Evolutionary conservation across 2,797 vertebrate species (phyloP).

Genomic region (Distichodus sexfasciatus): DNA sequence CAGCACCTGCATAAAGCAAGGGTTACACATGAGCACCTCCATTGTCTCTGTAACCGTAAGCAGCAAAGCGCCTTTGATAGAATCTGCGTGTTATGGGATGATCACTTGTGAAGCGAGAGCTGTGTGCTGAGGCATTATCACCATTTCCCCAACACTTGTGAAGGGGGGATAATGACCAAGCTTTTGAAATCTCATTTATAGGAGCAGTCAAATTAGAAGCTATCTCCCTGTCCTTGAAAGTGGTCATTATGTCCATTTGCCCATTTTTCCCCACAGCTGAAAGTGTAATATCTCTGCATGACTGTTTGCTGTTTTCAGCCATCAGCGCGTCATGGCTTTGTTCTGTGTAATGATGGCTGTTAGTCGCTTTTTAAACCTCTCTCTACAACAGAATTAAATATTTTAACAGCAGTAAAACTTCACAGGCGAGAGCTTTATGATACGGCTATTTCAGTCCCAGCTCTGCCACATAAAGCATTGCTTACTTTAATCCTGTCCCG

Average conservation of each 20-base stretch:
- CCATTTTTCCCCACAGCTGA: neutral
- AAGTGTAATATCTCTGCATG: neutral
- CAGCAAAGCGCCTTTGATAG: neutral
- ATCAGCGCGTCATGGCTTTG: neutral
- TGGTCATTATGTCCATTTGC: neutral
- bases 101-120: neutral
- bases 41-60: too few relatives aligned
- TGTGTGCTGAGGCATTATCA: constrained; percentile 9
- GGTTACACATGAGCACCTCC: too few relatives aligned
- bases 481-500: neutral
- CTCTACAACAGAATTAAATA: neutral
- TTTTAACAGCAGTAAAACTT: neutral
- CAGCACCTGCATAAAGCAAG: too few relatives aligned
- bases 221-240: neutral
- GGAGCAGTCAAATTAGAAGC: constrained; percentile 3
- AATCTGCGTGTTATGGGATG: neutral
- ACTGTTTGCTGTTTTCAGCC: neutral
- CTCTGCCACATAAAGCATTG: neutral
- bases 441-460: neutral
- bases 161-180: neutral
- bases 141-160: neutral
- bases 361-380: neutral
- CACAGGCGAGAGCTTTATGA: neutral
- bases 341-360: neutral
- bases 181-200: constrained; percentile 9